Evolutionary conservation across 1,140 invertebrate genomes (phyloP).

Genomic region (Antheraea pernyi): DNA sequence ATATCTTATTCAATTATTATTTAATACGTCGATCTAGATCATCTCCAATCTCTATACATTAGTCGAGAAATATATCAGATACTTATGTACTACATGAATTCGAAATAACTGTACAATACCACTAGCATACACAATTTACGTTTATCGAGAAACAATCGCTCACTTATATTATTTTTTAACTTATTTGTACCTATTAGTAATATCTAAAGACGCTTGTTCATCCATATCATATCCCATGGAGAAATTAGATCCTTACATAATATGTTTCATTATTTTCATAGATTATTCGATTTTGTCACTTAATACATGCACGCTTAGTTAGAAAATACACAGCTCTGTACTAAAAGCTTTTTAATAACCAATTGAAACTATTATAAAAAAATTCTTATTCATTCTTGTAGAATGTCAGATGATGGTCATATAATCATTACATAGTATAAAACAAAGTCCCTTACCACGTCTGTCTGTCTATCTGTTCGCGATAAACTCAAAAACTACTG

Average conservation of each 20-base stretch:
- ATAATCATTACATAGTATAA: too few relatives aligned
- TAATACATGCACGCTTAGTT: neutral
- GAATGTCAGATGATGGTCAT: neutral
- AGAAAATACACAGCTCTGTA: neutral
- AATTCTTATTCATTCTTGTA: neutral
- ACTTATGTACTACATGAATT: constrained; percentile 49
- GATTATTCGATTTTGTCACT: neutral
- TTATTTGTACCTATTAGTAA: constrained; percentile 54
- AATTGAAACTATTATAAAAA: too few relatives aligned
- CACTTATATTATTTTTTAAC: constrained; percentile 48
- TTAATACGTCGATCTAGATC: neutral
- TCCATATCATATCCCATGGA: constrained; percentile 7
- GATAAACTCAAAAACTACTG: too few relatives aligned
- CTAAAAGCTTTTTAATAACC: too few relatives aligned
- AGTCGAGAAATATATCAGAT: constrained; percentile 36
- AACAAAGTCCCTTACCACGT: too few relatives aligned
- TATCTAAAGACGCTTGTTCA: constrained; percentile 30
- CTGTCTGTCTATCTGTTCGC: too few relatives aligned
- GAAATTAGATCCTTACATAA: neutral
- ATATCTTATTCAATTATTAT: neutral
- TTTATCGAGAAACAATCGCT: constrained; percentile 46
- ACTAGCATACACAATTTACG: constrained; percentile 64
- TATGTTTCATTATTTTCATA: neutral
- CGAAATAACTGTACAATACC: constrained; percentile 68
- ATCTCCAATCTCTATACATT: neutral